phyloP scores from a whole-genome alignment of 2,113 vertebrate species.

The Neodon shergylaensis region DNA sequence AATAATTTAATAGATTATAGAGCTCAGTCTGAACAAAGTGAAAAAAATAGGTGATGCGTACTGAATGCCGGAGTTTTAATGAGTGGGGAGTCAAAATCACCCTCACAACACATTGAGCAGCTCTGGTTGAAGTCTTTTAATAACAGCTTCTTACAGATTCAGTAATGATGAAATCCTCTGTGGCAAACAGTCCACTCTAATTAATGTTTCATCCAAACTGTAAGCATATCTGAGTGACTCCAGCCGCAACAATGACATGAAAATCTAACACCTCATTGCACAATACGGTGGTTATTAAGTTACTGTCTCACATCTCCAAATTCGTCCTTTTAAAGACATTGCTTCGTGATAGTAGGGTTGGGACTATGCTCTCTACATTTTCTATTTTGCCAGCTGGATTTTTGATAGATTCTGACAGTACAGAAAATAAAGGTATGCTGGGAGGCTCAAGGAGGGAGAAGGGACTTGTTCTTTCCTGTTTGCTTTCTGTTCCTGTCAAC shows the following conservation, averaged over 20 bases:
- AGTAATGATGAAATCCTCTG: slow-evolving; percentile 69
- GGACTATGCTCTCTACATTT: neutral
- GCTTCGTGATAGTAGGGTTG: neutral
- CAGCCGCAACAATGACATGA: slow-evolving; percentile 49
- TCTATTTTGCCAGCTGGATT: slow-evolving; percentile 33
- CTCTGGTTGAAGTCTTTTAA: slow-evolving; percentile 41
- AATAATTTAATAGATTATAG: slow-evolving; percentile 55
- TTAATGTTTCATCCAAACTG: slow-evolving; percentile 65
- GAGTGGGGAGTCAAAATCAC: slow-evolving; percentile 47
- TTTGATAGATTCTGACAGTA: slow-evolving; percentile 29
- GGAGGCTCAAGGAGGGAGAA: slow-evolving; percentile 14
- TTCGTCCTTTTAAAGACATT: slow-evolving; percentile 26
- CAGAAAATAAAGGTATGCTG: neutral
- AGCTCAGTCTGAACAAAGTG: slow-evolving; percentile 48
- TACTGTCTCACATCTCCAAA: slow-evolving; percentile 47
- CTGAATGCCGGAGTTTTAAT: slow-evolving; percentile 35
- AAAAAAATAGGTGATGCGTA: slow-evolving; percentile 44
- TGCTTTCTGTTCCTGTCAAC: slow-evolving; percentile 34
- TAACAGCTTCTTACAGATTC: slow-evolving; percentile 42
- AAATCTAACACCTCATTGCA: slow-evolving; percentile 71
- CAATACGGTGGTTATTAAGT: slow-evolving; percentile 54
- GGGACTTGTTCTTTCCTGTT: slow-evolving; percentile 16
- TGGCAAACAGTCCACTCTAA: slow-evolving; percentile 67
- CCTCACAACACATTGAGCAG: neutral
- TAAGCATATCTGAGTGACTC: slow-evolving; percentile 62